Conservation (phyloP, 2,113 vertebrate species). For the Eleginops maclovinus region DNA sequence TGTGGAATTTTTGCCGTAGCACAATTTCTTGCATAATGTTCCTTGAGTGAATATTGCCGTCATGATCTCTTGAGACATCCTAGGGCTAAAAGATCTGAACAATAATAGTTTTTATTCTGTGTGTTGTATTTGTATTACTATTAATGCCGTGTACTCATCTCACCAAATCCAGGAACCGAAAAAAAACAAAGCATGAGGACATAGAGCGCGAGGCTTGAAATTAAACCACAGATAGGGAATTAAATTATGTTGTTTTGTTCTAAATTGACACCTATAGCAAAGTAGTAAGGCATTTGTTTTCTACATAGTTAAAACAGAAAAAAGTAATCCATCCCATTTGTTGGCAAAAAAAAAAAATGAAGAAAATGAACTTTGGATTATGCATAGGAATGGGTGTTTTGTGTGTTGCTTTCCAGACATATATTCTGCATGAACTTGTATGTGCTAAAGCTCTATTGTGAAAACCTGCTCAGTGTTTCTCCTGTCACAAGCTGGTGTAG, state of each 20-base stretch:
- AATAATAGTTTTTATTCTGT: constrained; percentile 75
- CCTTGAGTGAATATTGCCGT: constrained; percentile 64
- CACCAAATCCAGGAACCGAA: constrained; percentile 50
- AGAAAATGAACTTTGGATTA: constrained; percentile 17
- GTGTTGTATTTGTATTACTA: constrained; percentile 80
- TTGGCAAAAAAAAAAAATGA: constrained; percentile 26
- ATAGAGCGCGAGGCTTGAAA: constrained; percentile 16
- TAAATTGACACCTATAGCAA: constrained; percentile 30
- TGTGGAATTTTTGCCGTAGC: constrained; percentile 81
- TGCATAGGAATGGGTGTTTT: constrained; percentile 47
- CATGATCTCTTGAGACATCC: constrained; percentile 65
- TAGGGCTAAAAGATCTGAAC: constrained; percentile 74
- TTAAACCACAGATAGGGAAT: constrained; percentile 26
- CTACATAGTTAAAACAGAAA: constrained; percentile 36
- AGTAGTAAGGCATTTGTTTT: constrained; percentile 30
- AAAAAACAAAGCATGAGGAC: constrained; percentile 63
- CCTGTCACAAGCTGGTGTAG: constrained; percentile 56
- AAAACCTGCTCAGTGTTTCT: constrained; percentile 59
- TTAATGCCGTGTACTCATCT: constrained; percentile 75
- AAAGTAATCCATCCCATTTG: constrained; percentile 24
- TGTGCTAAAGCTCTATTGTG: constrained; percentile 69
- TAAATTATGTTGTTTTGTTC: constrained; percentile 12
- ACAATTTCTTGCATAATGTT: constrained; percentile 80
- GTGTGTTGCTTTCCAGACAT: constrained; percentile 69
- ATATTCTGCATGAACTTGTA: constrained; percentile 79